Percentiles rank a stretch among this genome's conserved stretches.
Conservation (phyloP, 2,113 vertebrate genomes). For the Microtus oregoni region DNA sequence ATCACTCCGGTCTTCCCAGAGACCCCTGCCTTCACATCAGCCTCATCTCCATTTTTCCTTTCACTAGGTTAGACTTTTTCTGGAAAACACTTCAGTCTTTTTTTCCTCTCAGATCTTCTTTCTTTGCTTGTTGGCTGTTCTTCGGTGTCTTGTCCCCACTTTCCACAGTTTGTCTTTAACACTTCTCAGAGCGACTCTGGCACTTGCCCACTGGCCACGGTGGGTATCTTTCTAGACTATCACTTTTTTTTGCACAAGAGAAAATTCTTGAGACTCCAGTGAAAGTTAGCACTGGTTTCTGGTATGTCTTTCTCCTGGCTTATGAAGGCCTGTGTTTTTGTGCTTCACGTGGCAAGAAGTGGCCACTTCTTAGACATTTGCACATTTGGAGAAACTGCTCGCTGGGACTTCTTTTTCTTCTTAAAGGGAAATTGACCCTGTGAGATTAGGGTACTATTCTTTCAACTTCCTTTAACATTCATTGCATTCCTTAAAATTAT, state of each 20-base stretch:
- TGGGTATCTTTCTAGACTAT: neutral
- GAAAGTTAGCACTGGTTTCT: neutral
- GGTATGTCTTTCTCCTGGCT: neutral
- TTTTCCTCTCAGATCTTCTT: neutral
- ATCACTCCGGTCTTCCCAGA: neutral
- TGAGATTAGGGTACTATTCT: no score
- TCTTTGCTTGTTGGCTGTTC: constrained; percentile 23
- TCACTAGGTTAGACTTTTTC: constrained; percentile 32
- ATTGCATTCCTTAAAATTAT: neutral
- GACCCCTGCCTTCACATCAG: neutral
- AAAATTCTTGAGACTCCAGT: neutral
- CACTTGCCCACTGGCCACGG: neutral
- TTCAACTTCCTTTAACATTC: neutral
- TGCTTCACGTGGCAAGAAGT: neutral
- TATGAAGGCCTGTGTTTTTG: neutral
- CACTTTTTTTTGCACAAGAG: neutral
- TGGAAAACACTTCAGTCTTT: neutral
- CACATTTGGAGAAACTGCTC: neutral
- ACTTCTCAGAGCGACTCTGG: constrained; percentile 9
- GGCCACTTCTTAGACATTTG: neutral
- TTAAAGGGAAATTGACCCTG: neutral
- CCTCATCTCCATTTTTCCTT: neutral
- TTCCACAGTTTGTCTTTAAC: constrained; percentile 18
- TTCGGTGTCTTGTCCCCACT: neutral
- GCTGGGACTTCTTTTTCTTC: neutral